Base-by-base conservation (phyloP, 2,888 invertebrate genomes). In the Sturmia bella region DNA sequence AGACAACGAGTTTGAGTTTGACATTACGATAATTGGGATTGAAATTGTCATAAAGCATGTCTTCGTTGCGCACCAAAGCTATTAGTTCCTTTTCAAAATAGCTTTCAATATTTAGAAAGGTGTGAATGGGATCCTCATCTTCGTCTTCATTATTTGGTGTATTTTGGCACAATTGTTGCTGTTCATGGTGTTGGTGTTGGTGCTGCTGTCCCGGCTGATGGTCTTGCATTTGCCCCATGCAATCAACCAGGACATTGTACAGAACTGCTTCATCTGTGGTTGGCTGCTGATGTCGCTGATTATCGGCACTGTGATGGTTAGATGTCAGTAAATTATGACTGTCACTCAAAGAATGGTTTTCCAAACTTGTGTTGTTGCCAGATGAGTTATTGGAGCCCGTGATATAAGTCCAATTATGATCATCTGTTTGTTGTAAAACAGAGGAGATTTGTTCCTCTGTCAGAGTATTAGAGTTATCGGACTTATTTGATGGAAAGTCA, bases 71-170 rank as follows among this genome's bases (percentile, higher is more conserved):
- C 19, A 90, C 86, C 69, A 90, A 79, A 12, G 86, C 84, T 17
- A 90, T 90, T 3, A 90, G 85, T 70, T 90, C 89, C 66, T 90
- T 89, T 64, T 90, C 90, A 43, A 90, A 90, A 75, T 89, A 90
- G 76, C 89, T 89, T 80, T 90, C 90, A 74, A 90, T 89, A 70
- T 90, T 89, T 0, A 90, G 84, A 85, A 89, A 90, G 7, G 89
- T 89, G 75, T 90, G 90, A 68, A 90, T 88, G 9, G 89, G 89
- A 85, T 90, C 90, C 19, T 90, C 90, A 61, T 90, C 89, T 63
- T 89, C 89, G 50, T 89, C 89, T 24, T 82, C 82, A 15, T 74
- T 82, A 19, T 59, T 68, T 52, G 75, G 13, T 24, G 70, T 57
- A 52, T 69, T 68, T 50, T 77, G 81, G 41, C 75, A 76, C 61